These are phyloP conservation scores for Thaumetopoea pityocampa DNA, from an alignment of 1,140 invertebrate genomes.

Conservation along the genomic window DNA sequence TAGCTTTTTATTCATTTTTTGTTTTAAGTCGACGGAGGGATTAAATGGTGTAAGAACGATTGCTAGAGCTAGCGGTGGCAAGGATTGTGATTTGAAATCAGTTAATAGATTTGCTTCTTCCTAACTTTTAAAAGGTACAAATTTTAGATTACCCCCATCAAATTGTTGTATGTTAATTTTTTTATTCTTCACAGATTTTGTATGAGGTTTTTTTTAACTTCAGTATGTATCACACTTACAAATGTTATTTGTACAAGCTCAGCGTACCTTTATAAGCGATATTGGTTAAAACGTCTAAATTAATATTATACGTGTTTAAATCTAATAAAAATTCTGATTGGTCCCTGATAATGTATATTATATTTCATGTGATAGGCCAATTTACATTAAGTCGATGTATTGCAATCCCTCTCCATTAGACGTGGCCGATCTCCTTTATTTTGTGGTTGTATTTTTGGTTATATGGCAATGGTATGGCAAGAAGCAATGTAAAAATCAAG, in stretches of 20 bases:
- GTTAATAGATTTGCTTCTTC: slow-evolving; percentile 41
- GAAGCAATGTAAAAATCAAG: slow-evolving; percentile 9
- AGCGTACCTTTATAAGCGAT: slow-evolving; percentile 38
- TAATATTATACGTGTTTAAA: slow-evolving; percentile 63
- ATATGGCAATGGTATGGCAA: slow-evolving; percentile 19
- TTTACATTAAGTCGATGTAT: slow-evolving; percentile 62
- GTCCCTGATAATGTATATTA: slow-evolving; percentile 59
- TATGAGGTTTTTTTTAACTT: slow-evolving; percentile 20
- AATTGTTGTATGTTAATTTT: slow-evolving; percentile 44
- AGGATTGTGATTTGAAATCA: slow-evolving; percentile 31
- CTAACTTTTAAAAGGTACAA: slow-evolving; percentile 53
- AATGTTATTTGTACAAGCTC: slow-evolving; percentile 38
- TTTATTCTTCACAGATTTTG: slow-evolving; percentile 23
- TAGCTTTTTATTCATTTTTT: slow-evolving; percentile 45
- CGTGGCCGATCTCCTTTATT: slow-evolving; percentile 49
- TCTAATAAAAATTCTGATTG: slow-evolving; percentile 48
- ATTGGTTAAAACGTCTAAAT: slow-evolving; percentile 45
- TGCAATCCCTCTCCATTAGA: slow-evolving; percentile 36
- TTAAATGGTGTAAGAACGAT: slow-evolving; percentile 25
- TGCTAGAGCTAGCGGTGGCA: slow-evolving; percentile 31
- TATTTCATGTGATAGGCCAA: slow-evolving; percentile 60
- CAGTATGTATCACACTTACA: slow-evolving; percentile 20
- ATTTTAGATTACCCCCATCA: slow-evolving; percentile 54
- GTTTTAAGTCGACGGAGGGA: slow-evolving; percentile 37
- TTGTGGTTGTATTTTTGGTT: slow-evolving; percentile 34